These are phyloP conservation scores for Carcina quercana DNA, from an alignment of 2,888 invertebrate species.

Conservation along the genomic window DNA sequence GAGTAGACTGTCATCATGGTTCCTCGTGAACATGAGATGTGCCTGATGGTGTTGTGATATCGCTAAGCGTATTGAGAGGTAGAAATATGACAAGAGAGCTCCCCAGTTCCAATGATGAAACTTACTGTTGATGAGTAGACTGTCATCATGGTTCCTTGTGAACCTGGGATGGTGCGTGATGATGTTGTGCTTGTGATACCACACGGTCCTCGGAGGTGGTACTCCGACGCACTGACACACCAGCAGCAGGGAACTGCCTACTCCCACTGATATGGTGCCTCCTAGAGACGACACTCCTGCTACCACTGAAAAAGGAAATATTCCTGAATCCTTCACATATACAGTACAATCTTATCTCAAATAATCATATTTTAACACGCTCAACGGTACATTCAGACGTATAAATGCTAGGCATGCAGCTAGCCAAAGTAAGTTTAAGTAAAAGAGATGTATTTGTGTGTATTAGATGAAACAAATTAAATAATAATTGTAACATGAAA, in stretches of 20 bases:
- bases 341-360: no score
- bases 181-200: conserved; percentile 63
- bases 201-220: conserved; percentile 55
- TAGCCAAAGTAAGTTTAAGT: no score
- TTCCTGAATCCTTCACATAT: no score
- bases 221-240: conserved; percentile 50
- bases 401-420: no score
- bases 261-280: conserved; percentile 43
- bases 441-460: no score
- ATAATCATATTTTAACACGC: no score
- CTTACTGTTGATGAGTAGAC: conserved; percentile 57
- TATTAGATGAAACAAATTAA: no score
- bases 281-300: conserved; percentile 78
- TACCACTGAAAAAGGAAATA: conserved; percentile 64
- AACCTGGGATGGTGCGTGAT: conserved; percentile 61
- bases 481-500: no score
- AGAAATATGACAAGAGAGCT: no score
- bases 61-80: no score
- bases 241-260: conserved; percentile 45
- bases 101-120: no score
- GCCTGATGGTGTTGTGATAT: conserved; percentile 62
- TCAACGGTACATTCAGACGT: no score
- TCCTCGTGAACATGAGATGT: conserved; percentile 56
- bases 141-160: conserved; percentile 58
- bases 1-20: conserved; percentile 54